Evolutionary conservation across 2,888 invertebrate genomes (phyloP).

Genomic region (Idaea biselata): DNA sequence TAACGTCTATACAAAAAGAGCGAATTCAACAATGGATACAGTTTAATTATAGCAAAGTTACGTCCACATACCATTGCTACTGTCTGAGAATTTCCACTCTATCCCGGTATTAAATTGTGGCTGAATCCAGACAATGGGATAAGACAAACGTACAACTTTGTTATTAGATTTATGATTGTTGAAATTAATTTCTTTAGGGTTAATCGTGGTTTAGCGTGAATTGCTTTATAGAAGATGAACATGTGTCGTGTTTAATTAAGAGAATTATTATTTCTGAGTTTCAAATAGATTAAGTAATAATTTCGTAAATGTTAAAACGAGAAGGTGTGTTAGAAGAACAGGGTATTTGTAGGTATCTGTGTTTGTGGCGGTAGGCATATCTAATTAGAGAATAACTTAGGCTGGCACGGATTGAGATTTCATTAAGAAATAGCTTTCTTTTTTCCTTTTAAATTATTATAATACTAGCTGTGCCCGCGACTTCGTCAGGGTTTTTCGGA

Average conservation of each 20-base stretch:
- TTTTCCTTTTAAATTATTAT: too few relatives aligned
- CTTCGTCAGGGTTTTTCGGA: too few relatives aligned
- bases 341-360: too few relatives aligned
- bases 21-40: constrained; percentile 26
- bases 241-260: background rate
- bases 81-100: constrained; percentile 32
- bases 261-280: background rate
- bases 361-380: too few relatives aligned
- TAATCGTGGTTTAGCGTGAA: constrained; percentile 5
- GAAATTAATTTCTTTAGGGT: constrained; percentile 16
- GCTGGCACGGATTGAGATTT: too few relatives aligned
- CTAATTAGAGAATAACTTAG: too few relatives aligned
- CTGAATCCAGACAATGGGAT: constrained; percentile 27
- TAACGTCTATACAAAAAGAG: constrained; percentile 17
- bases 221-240: background rate
- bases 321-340: background rate
- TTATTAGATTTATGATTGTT: constrained; percentile 25
- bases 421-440: too few relatives aligned
- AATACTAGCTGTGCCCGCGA: too few relatives aligned
- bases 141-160: constrained; percentile 23
- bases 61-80: constrained; percentile 16
- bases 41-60: constrained; percentile 27
- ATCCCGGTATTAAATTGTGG: constrained; percentile 30
- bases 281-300: background rate
- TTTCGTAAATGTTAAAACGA: background rate